Base-by-base conservation (phyloP, 2,113 vertebrate genomes). In the Sturnus vulgaris region DNA sequence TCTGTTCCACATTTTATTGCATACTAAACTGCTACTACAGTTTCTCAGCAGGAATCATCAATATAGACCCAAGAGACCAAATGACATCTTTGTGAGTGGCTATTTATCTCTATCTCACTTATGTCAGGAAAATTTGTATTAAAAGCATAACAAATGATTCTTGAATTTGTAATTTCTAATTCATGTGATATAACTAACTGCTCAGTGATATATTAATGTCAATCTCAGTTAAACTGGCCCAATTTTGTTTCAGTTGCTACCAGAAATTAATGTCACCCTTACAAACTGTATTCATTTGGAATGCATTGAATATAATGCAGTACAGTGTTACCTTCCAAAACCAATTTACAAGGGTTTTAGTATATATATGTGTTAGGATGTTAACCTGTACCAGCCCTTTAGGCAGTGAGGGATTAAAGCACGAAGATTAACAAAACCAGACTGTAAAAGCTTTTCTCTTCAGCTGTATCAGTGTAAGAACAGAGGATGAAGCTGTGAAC, bases 31-130 rank as follows among this genome's bases (percentile, higher is more conserved):
- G 55, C 84, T 92, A 30, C 75, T 70, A 24, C 50, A 82, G 3
- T 72, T 94, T 82, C 82, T 86, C 30, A 90, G 75, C 33, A 81
- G 47, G 25, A 91, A 37, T 80, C 90, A 82, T 94, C 95, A 93
- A 57, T 96, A 94, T 77, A 86, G n/a, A 35, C 90, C 63, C 68
- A 82, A 78, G 92, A 97, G 87, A 81, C 72, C 75, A 66, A 73
- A 83, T 95, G 92, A 95, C 86, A 89, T 87, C 71, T 83, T 81
- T 53, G 59, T 83, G 90, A 96, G 59, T 77, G 82, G 88, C 82
- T 96, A 94, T 96, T 97, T 97, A 49, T 96, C 91, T 94, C 91
- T 82, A 82, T 90, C 93, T 83, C 76, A 92, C 75, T 87, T 88
- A 59, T 77, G 87, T 93, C 91, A 90, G 82, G 86, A 86, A 93